Base-by-base conservation (phyloP, 2,888 invertebrate species). In the Rotaria macrura region DNA sequence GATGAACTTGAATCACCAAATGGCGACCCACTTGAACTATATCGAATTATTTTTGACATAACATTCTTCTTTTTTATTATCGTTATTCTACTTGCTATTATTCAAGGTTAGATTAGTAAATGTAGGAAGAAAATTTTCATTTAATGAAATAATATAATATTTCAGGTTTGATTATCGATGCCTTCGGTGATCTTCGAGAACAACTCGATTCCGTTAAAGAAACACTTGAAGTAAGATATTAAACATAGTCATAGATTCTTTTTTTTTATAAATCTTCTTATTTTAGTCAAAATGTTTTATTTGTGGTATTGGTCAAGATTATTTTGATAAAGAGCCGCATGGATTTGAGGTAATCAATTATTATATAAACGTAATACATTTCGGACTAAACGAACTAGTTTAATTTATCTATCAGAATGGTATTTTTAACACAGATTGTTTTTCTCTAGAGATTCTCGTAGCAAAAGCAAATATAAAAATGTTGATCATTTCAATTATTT, bases 1-100 rank as follows among this genome's bases (percentile, higher is more conserved):
- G 97, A 97, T 90, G 97, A 97, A 92, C 94, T 98, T 87, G 97
- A 95, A 88, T 95, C 96, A 87, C 98, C 99, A 0, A 98, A 97
- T 90, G 99, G 98, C 0, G 99, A 99, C 89, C 96, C 96, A 89
- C 95, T 95, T 87, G 98, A 99, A 92, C 95, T 95, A 83, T 97
- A 95, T 91, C 94, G 99, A 89, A 99, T 99, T 91, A 94, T 99
- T 91, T 99, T 99, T 92, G 99, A 99, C 91, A 98, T 99, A 88
- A 95, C 97, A 65, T 99, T 99, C 94, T 99, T 99, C 95, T 99
- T 99, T 94, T 99, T 99, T 92, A 96, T 99, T 90, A 99, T 99
- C 91, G 94, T 99, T 91, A 99, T 99, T 92, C 93, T 99, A 90
- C 93, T 99, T 90, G 98, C 99, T 90, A 99, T 99, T 92, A 95